phyloP scores from a whole-genome alignment of 1,140 invertebrate species.

The Neodiprion pinetum region DNA sequence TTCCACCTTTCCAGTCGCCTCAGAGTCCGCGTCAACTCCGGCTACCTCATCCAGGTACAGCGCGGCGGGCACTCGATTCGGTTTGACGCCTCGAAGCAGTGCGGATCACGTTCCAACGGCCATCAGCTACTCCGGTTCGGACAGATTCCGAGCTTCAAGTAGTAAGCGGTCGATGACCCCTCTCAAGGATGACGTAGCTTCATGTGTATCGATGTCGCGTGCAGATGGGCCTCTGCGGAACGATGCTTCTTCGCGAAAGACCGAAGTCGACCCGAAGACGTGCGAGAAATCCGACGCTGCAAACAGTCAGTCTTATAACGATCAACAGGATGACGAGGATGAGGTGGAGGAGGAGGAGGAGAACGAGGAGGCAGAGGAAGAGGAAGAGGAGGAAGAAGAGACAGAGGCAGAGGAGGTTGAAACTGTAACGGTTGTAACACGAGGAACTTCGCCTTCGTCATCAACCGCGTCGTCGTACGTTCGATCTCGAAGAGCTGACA shows the following conservation, averaged over 20 bases:
- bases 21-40: slow-evolving; percentile 37
- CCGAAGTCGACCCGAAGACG: slow-evolving; percentile 4
- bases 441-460: slow-evolving; percentile 78
- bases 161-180: neutral
- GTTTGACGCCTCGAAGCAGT: slow-evolving; percentile 29
- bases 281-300: slow-evolving; percentile 6
- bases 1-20: slow-evolving; percentile 30
- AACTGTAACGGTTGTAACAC: slow-evolving; percentile 70
- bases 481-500: slow-evolving; percentile 71
- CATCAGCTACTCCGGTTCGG: slow-evolving; percentile 33
- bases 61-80: slow-evolving; percentile 30
- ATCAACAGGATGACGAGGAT: slow-evolving; percentile 12
- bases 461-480: slow-evolving; percentile 70
- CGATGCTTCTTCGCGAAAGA: slow-evolving; percentile 16
- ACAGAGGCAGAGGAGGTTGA: slow-evolving; percentile 52
- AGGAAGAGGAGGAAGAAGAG: slow-evolving; percentile 21
- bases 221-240: slow-evolving; percentile 8
- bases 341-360: neutral
- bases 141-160: slow-evolving; percentile 35
- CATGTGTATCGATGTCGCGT: neutral
- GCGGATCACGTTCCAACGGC: slow-evolving; percentile 32
- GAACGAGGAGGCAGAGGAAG: slow-evolving; percentile 20
- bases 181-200: neutral
- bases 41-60: slow-evolving; percentile 34
- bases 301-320: neutral